These are phyloP conservation scores for Trichogramma dendrolimi DNA, from an alignment of 2,888 invertebrate species.

Conservation along the genomic window DNA sequence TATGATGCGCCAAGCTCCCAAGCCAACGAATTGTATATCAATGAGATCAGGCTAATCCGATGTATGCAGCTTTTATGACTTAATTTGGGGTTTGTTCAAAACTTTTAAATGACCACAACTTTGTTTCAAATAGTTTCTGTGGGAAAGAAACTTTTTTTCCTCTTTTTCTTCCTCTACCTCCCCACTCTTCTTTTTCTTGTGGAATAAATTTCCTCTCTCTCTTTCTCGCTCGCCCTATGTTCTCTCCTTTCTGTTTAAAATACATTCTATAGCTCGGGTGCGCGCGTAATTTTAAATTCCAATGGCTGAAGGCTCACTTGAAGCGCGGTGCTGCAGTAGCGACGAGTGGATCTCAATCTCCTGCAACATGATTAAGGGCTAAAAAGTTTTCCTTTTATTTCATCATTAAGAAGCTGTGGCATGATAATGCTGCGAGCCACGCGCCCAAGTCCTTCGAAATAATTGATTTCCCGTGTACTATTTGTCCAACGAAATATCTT, in stretches of 20 bases:
- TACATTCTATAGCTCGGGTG: conserved; percentile 19
- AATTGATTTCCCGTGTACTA: too few species aligned
- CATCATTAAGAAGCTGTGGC: too few species aligned
- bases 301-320: not conserved
- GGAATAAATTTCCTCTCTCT: conserved; percentile 20
- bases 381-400: too few species aligned
- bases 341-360: too few species aligned
- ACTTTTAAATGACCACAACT: conserved; percentile 27
- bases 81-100: conserved; percentile 18
- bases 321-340: not conserved
- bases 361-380: too few species aligned
- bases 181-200: conserved; percentile 10
- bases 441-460: too few species aligned
- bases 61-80: conserved; percentile 23
- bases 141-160: conserved; percentile 12
- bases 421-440: too few species aligned
- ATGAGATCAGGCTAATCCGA: not conserved
- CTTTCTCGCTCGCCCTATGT: too few species aligned
- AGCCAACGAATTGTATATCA: too few species aligned
- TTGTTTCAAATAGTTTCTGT: conserved; percentile 24
- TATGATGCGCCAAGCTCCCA: too few species aligned
- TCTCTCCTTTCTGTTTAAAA: not conserved
- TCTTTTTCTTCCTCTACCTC: too few species aligned
- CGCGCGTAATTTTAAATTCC: conserved; percentile 22
- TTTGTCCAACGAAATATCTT: too few species aligned